These are phyloP conservation scores for Meloe dianella DNA, from an alignment of 2,888 invertebrate genomes.

Conservation along the genomic window DNA sequence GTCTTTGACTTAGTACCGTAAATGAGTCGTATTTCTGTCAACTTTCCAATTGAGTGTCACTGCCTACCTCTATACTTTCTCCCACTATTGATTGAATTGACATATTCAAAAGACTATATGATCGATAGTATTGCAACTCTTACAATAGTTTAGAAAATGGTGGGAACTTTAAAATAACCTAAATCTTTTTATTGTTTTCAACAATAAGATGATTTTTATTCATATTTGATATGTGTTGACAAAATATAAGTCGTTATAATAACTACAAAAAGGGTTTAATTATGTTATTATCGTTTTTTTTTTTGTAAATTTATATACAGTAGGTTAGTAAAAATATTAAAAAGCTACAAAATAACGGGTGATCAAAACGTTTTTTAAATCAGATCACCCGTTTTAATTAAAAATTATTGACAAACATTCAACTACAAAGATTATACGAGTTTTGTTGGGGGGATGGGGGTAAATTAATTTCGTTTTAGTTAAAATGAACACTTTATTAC, in stretches of 20 bases:
- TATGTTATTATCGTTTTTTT: conserved; percentile 46
- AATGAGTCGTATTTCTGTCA: too few species aligned
- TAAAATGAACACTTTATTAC: not conserved
- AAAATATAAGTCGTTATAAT: conserved; percentile 51
- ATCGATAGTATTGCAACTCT: too few species aligned
- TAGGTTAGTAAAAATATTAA: conserved; percentile 33
- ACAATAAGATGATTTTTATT: conserved; percentile 38
- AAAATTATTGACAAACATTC: conserved; percentile 6
- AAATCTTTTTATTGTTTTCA: conserved; percentile 29
- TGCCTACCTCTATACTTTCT: too few species aligned
- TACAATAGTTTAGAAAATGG: not conserved
- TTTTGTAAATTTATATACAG: conserved; percentile 20
- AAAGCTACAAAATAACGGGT: conserved; percentile 21
- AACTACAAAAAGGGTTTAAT: conserved; percentile 45
- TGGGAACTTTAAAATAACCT: not conserved
- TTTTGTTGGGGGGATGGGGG: too few species aligned
- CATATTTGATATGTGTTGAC: conserved; percentile 56
- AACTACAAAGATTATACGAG: conserved; percentile 3
- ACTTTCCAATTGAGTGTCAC: too few species aligned
- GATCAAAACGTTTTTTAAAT: not conserved
- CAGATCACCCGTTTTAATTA: conserved; percentile 14
- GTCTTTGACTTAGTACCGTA: too few species aligned
- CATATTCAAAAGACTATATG: too few species aligned
- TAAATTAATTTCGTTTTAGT: not conserved
- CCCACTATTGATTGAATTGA: too few species aligned